Evolutionary conservation across 2,888 invertebrate genomes (phyloP).

Genomic region (Amiota mariae): DNA sequence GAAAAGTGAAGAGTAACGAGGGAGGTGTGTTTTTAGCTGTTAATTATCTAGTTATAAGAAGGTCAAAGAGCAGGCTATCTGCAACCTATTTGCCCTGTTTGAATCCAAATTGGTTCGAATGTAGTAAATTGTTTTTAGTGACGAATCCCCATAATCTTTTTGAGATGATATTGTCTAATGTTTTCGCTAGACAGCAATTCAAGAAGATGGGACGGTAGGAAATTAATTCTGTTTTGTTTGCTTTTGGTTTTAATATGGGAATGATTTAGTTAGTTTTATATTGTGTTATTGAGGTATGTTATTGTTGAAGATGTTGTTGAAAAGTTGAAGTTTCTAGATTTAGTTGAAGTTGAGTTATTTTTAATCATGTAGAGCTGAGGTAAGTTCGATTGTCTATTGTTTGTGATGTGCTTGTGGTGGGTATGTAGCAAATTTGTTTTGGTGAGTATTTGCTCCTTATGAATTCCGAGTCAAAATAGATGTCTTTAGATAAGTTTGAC

Average conservation of each 20-base stretch:
- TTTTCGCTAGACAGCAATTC: slow-evolving; percentile 27
- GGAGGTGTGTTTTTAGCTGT: too few relatives aligned
- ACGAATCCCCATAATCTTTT: slow-evolving; percentile 34
- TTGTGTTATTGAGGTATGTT: too few relatives aligned
- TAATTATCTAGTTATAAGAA: too few relatives aligned
- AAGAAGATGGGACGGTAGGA: slow-evolving; percentile 43
- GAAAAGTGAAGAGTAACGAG: too few relatives aligned
- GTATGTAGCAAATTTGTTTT: background rate
- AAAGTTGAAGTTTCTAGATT: slow-evolving; percentile 5
- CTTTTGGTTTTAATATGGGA: slow-evolving; percentile 6
- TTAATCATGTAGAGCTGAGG: slow-evolving; percentile 32
- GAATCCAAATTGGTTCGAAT: too few relatives aligned
- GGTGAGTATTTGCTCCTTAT: too few relatives aligned
- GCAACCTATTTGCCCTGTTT: too few relatives aligned
- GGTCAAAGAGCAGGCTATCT: too few relatives aligned
- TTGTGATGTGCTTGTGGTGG: too few relatives aligned
- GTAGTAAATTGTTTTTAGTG: too few relatives aligned
- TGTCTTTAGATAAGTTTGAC: background rate
- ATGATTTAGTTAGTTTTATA: too few relatives aligned
- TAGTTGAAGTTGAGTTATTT: slow-evolving; percentile 26
- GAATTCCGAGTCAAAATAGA: background rate
- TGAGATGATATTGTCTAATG: slow-evolving; percentile 35
- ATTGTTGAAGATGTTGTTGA: too few relatives aligned
- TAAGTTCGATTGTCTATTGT: background rate
- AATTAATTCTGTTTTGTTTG: slow-evolving; percentile 33